phyloP scores from a whole-genome alignment of 2,113 vertebrate genomes.

The Asarcornis scutulata region DNA sequence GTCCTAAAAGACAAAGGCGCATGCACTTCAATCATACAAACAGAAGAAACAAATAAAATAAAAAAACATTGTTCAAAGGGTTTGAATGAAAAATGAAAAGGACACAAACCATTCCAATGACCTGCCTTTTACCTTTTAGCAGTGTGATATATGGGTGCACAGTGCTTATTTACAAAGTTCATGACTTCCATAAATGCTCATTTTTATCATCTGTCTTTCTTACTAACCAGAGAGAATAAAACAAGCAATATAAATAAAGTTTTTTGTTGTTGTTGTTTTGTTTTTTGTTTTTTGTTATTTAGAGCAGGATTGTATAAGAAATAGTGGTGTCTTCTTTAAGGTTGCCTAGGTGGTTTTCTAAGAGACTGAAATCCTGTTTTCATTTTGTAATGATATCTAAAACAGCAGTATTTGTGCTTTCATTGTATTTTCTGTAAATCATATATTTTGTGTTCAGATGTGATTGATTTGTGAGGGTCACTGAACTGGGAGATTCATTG shows the following conservation, averaged over 20 bases:
- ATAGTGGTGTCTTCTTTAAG: background rate
- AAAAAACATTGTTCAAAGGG: background rate
- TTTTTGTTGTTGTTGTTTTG: background rate
- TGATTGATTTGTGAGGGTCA: background rate
- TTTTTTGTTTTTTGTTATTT: background rate
- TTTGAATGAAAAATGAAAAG: background rate
- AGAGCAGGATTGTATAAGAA: background rate
- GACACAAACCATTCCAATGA: background rate
- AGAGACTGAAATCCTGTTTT: background rate
- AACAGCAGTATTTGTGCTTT: background rate
- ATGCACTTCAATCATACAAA: background rate
- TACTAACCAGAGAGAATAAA: too few relatives aligned
- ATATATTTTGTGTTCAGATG: background rate
- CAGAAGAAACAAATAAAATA: background rate
- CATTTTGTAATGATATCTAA: background rate
- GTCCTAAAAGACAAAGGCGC: background rate
- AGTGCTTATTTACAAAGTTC: background rate
- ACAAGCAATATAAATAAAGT: too few relatives aligned
- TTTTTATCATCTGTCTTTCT: background rate
- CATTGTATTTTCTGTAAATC: background rate
- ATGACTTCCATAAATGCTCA: background rate
- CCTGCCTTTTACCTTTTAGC: background rate
- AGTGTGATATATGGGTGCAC: background rate
- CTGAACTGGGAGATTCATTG: background rate
- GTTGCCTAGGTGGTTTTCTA: background rate